Evolutionary conservation across 2,113 vertebrate species (phyloP), one percentile per base, ranked within the genome.

Genomic region (Clarias batrachus): DNA sequence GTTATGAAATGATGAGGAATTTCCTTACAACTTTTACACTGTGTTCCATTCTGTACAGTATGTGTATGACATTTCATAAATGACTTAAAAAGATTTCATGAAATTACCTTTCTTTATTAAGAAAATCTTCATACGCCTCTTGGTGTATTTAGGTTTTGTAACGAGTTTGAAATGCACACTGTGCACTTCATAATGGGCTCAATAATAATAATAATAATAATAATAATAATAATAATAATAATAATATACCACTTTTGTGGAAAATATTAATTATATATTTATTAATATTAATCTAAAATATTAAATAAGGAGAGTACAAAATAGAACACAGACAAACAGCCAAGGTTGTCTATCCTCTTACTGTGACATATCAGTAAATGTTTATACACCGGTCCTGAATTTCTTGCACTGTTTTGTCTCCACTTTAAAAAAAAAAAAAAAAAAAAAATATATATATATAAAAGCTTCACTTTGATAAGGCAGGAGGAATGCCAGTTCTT

Each of bases 401-500:
- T 57, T 56, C 73, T 70, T 41, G 17, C 33, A 73, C 33, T 73
- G 19, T 41, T 73, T 41, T 73, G 70, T 73, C 33, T 21, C 30
- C 7, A 70, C 68, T 37, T 70, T 33, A 33, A 0, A 2, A 16
- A 59, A 59, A 17, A 17, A 17, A 13, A 7, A 23, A 8, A 48
- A 9, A 48, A 33, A 33, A 33, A 33, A 33, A 1, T 33, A 33
- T 33, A 33, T 33, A 33, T 33, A 33, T 33, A 33, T 81, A 52
- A 74, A 74, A 37, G 54, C 68, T 77, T 77, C 77, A 85, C 57
- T 63, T 25, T 88, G 85, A 87, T 88, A 85, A 73, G 68, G 66
- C 62, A 86, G 14, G 19, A 56, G 48, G 62, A 84, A 77, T 65
- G 79, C 82, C 84, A 82, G 85, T 52, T 66, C 63, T 83, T 85